Conservation (phyloP, 92 coral and sea anemone species). For the Paramuricea clavata region DNA sequence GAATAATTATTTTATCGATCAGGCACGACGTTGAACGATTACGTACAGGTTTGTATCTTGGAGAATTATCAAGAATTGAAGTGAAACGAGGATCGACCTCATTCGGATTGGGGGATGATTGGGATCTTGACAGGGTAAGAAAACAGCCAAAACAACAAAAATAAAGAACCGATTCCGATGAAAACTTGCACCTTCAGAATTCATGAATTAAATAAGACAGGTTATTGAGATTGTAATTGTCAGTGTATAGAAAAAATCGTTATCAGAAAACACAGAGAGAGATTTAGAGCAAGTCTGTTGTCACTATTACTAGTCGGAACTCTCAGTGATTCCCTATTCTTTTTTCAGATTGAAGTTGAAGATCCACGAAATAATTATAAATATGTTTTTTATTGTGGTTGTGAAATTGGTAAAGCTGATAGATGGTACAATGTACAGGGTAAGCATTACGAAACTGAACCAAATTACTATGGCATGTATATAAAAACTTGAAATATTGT, state of each 20-base stretch:
- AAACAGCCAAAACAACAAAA: neutral
- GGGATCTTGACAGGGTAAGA: slow-evolving; percentile 3
- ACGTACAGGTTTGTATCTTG: neutral
- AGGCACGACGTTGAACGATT: slow-evolving; percentile 7
- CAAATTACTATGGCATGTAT: neutral
- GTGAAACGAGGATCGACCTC: neutral
- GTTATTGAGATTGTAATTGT: too few relatives aligned
- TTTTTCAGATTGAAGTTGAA: slow-evolving; percentile 13
- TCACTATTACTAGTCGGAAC: too few relatives aligned
- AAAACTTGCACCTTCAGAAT: neutral
- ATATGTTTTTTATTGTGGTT: slow-evolving; percentile 14
- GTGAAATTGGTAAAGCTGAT: slow-evolving; percentile 23
- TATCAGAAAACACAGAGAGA: too few relatives aligned
- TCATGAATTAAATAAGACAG: too few relatives aligned
- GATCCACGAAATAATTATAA: slow-evolving; percentile 7
- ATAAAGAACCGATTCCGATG: neutral
- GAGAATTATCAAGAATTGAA: slow-evolving; percentile 7
- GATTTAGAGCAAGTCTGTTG: too few relatives aligned
- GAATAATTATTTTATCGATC: too few relatives aligned
- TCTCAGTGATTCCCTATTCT: too few relatives aligned
- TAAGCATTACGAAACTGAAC: neutral
- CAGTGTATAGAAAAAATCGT: too few relatives aligned
- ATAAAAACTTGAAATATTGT: neutral
- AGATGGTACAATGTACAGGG: slow-evolving; percentile 12
- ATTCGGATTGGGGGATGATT: neutral